Base-by-base conservation (phyloP, 2,888 invertebrate genomes). In the Pyrrhia umbra region DNA sequence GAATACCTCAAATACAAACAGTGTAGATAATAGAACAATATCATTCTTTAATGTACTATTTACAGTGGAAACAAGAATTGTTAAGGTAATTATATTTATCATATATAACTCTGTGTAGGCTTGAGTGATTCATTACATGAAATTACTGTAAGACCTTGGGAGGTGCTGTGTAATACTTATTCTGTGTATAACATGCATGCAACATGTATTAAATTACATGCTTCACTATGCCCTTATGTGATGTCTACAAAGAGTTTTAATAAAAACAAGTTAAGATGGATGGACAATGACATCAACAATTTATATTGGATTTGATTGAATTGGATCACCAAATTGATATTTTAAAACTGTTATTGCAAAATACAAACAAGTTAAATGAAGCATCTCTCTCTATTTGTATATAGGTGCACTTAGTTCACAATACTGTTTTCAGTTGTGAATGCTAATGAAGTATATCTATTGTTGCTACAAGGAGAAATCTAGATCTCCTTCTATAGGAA, bases 111-210 rank as follows among this genome's bases (percentile, higher is more conserved):
- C 23, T n/a, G n/a, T n/a, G n/a, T n/a, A n/a, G 9, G 23, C 8
- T 23, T 18, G 15, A 45, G 20, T 65, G 30, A 72, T 50, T 56
- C 66, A 68, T 66, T 50, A 39, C 6, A 66, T 66, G 21, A 51
- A 65, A 65, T 56, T 64, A 50, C 18, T 49, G 13, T 8, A 27
- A 25, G 50, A n/a, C 68, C 73, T 66, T 73, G 45, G n/a, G 25
- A 37, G 6, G 2, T 25, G 25, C 8, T 1, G 9, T 4, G 15
- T 2, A 43, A 39, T 27, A 40, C 34, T n/a, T n/a, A n/a, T 15
- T 23, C 34, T n/a, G 5, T n/a, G 21, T 8, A n/a, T 21, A 37
- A 65, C 43, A 20, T 0, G 0, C 2, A 1, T 6, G 21, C 3
- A 45, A 8, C 18, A 18, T 16, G 3, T 39, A 52, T 2, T 13